Conservation (phyloP, 1,140 invertebrate species). For the Diorhabda sublineata region DNA sequence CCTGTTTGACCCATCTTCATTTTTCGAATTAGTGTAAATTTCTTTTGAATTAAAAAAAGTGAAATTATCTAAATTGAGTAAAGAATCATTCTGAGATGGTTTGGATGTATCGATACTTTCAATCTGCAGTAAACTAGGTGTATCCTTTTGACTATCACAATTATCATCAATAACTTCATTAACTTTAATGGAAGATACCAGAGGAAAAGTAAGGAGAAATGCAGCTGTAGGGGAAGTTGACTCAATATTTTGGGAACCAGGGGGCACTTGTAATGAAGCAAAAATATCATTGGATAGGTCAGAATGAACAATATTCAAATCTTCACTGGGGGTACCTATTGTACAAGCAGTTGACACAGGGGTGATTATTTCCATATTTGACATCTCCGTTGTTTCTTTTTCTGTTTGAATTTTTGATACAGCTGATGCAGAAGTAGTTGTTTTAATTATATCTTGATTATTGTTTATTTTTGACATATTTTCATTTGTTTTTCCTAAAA, state of each 20-base stretch:
- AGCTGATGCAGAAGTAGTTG: no score
- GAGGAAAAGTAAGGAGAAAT: conserved; percentile 69
- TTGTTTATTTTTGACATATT: no score
- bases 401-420: no score
- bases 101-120: conserved; percentile 56
- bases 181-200: conserved; percentile 59
- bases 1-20: neutral
- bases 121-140: conserved; percentile 60
- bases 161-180: conserved; percentile 56
- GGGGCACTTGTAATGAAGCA: conserved; percentile 60
- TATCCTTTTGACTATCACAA: conserved; percentile 51
- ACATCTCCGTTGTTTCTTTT: no score
- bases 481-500: no score
- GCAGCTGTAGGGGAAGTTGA: conserved; percentile 74
- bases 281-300: conserved; percentile 71
- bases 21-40: conserved; percentile 12
- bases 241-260: conserved; percentile 59
- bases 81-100: conserved; percentile 39
- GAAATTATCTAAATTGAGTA: conserved; percentile 43
- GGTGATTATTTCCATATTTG: no score
- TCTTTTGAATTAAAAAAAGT: conserved; percentile 40
- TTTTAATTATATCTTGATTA: no score
- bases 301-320: conserved; percentile 50
- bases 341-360: no score
- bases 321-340: neutral